A percentile compares a stretch with the other conserved stretches of the same genome.
Evolutionary conservation across 2,888 invertebrate genomes (phyloP).

Genomic region (Notodonta ziczac): DNA sequence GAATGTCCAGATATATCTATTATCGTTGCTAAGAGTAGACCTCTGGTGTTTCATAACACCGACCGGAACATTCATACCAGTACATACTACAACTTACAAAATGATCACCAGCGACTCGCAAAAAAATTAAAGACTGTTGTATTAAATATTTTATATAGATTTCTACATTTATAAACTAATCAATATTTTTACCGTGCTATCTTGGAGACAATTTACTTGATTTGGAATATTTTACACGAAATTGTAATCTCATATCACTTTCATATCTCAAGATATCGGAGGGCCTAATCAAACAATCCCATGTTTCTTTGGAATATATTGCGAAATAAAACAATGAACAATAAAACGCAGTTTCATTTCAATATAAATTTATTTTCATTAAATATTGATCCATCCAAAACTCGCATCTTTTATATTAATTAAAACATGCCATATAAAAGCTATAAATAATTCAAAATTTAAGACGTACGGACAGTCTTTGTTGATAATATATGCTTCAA

Average conservation of each 20-base stretch:
- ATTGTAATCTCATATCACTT: conserved; percentile 36
- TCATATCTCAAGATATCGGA: conserved; percentile 35
- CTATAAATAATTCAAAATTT: conserved; percentile 56
- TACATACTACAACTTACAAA: background rate
- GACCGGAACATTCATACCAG: background rate
- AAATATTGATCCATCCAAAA: conserved; percentile 25
- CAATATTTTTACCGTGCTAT: conserved; percentile 19
- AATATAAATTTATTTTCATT: conserved; percentile 38
- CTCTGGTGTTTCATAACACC: background rate
- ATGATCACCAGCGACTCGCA: background rate
- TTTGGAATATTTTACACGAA: conserved; percentile 22
- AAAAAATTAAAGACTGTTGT: conserved; percentile 19
- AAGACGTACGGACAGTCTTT: conserved; percentile 58
- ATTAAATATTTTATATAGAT: conserved; percentile 26
- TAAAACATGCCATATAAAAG: conserved; percentile 45
- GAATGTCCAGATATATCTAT: no score
- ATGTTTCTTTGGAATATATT: conserved; percentile 11
- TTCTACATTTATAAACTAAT: conserved; percentile 31
- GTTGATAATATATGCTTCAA: conserved; percentile 44
- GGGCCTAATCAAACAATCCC: conserved; percentile 28
- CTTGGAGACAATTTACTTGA: conserved; percentile 16
- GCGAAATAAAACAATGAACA: conserved; percentile 18
- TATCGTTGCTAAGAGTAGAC: no score
- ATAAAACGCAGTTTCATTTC: conserved; percentile 37
- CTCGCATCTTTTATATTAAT: conserved; percentile 42